Evolutionary conservation across 2,888 invertebrate species (phyloP).

Genomic region (Nemurella pictetii): DNA sequence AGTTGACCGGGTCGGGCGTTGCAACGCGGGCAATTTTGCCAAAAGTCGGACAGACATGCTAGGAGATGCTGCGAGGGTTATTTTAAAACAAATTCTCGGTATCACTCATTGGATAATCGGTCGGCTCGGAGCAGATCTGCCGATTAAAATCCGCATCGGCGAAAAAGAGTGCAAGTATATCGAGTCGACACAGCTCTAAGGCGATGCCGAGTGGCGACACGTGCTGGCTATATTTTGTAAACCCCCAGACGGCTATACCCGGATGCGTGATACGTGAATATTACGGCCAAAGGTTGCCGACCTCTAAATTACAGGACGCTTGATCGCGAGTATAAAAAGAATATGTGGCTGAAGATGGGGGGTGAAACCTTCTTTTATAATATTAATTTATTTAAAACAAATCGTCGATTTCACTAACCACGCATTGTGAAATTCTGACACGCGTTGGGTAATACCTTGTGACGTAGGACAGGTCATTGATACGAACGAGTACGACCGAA

Average conservation of each 20-base stretch:
- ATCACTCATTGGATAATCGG: neutral
- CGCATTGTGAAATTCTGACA: neutral
- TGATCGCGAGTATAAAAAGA: neutral
- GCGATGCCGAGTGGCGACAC: neutral
- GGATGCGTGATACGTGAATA: constrained; percentile 18
- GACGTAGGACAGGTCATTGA: neutral
- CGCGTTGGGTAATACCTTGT: neutral
- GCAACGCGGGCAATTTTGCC: neutral
- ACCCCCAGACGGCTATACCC: constrained; percentile 5
- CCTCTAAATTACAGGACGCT: constrained; percentile 3
- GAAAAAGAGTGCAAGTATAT: neutral
- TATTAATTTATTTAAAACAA: neutral
- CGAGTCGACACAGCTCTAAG: neutral
- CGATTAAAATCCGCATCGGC: neutral
- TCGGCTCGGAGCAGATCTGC: neutral
- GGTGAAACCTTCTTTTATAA: neutral
- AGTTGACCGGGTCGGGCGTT: neutral
- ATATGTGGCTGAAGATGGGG: neutral
- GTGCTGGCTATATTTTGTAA: neutral
- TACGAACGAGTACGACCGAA: neutral
- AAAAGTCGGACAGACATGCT: neutral
- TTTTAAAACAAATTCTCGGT: neutral
- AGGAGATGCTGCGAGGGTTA: neutral
- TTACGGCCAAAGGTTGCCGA: constrained; percentile 17
- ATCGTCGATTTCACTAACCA: neutral